Evolutionary conservation across 2,888 invertebrate genomes (phyloP), one percentile per base, ranked within the genome.

Genomic region (Hemistola chrysoprasaria): DNA sequence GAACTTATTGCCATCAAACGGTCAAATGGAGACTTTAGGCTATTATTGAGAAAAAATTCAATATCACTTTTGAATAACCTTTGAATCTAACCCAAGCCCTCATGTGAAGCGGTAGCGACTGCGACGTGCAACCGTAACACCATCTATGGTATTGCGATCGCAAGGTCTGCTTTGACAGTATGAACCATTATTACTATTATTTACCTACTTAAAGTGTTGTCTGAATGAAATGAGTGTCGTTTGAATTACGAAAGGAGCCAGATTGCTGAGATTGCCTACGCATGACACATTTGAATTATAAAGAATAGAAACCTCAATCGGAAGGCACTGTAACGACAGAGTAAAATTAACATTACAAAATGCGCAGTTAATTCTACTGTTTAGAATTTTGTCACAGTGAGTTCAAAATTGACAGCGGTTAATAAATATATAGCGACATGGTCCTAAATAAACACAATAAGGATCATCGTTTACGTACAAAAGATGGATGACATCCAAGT

Each of bases 291-390:
- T 50, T 47, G 45, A 52, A 52, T 52, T 10, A 52, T 48, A 50
- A 54, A 49, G 42, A 52, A 46, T 44, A 41, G 29, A 36, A 37
- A 40, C 29, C 37, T 30, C 46, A 46, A 53, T 23, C 47, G 49
- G 35, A 38, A 36, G 50, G 45, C 35, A 50, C 47, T 48, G 36
- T 55, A 46, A 49, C 35, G 42, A 47, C 45, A 31, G 20, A 21
- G 25, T 39, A 26, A 40, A 29, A 53, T 51, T 51, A 47, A 49
- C 50, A 53, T 53, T 34, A 53, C 50, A 50, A 52, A 47, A 50
- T 46, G 37, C 8, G 11, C 36, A 42, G 11, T 20, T 5, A 22
- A 9, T 34, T 34, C 38, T 20, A 33, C 29, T 29, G 22, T 30
- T 30, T 38, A 25, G 24, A 8, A 33, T 26, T 10, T 22, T 30